Evolutionary conservation across 2,888 invertebrate species (phyloP).

Genomic region (Epinotia demarniana): DNA sequence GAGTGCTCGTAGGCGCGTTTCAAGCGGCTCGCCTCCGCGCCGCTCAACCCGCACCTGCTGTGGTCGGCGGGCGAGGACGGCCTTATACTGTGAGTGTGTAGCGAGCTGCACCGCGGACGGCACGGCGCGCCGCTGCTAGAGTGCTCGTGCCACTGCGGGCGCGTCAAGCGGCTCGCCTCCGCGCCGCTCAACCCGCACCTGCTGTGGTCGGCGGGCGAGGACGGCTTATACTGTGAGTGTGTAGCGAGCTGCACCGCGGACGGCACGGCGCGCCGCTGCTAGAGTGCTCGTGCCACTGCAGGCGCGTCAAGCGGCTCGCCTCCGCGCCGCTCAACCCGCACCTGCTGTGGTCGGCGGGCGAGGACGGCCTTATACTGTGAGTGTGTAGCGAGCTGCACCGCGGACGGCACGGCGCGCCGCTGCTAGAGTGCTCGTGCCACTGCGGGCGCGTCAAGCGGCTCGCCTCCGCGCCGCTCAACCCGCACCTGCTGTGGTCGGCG

Average conservation of each 20-base stretch:
- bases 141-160: slow-evolving; percentile 93
- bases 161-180: slow-evolving; percentile 93
- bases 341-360: too few relatives aligned
- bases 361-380: too few relatives aligned
- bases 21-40: slow-evolving; percentile 95
- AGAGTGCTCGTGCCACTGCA: slow-evolving; percentile 62
- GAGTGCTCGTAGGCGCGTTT: slow-evolving; percentile 94
- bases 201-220: slow-evolving; percentile 98
- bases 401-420: slow-evolving; percentile 78
- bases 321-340: slow-evolving; percentile 69
- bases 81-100: slow-evolving; percentile 88
- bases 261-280: slow-evolving; percentile 58
- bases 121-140: slow-evolving; percentile 86
- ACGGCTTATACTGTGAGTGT: slow-evolving; percentile 93
- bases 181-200: slow-evolving; percentile 86
- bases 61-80: slow-evolving; percentile 99
- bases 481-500: too few relatives aligned
- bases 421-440: slow-evolving; percentile 58
- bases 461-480: slow-evolving; percentile 69
- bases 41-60: slow-evolving; percentile 92
- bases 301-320: too few relatives aligned
- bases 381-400: too few relatives aligned
- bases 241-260: neutral
- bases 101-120: slow-evolving; percentile 70
- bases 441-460: slow-evolving; percentile 47